These are phyloP conservation scores for Anguilla marmorata DNA, from an alignment of 2,797 vertebrate species.

Conservation along the genomic window DNA sequence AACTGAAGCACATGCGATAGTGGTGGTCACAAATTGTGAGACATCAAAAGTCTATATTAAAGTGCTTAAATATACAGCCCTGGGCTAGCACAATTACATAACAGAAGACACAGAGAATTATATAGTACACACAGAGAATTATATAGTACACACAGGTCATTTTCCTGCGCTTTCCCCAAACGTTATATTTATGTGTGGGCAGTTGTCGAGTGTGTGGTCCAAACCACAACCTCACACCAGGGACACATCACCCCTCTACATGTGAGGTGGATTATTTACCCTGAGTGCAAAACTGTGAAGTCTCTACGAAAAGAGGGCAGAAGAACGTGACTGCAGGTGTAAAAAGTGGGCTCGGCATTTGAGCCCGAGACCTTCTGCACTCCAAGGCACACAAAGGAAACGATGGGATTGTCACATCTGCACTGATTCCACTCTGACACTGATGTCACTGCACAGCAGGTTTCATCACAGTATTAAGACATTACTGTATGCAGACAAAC, in stretches of 20 bases:
- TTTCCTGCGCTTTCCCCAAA: neutral
- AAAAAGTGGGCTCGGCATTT: neutral
- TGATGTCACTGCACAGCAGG: neutral
- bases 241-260: neutral
- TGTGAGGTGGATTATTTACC: neutral
- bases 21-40: neutral
- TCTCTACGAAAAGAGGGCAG: neutral
- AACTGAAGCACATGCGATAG: neutral
- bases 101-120: conserved; percentile 13
- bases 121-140: neutral
- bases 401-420: neutral
- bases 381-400: neutral
- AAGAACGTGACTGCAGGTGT: neutral
- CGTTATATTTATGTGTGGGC: neutral
- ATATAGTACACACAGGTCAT: neutral
- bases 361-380: neutral
- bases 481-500: neutral
- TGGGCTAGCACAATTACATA: neutral
- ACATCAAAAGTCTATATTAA: conserved; percentile 4
- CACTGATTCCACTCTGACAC: too few species aligned
- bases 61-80: conserved; percentile 28
- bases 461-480: neutral
- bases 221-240: neutral
- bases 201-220: neutral
- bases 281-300: neutral